Evolutionary conservation across 2,888 invertebrate species (phyloP).

Genomic region (Cataglyphis rosenhaueri): DNA sequence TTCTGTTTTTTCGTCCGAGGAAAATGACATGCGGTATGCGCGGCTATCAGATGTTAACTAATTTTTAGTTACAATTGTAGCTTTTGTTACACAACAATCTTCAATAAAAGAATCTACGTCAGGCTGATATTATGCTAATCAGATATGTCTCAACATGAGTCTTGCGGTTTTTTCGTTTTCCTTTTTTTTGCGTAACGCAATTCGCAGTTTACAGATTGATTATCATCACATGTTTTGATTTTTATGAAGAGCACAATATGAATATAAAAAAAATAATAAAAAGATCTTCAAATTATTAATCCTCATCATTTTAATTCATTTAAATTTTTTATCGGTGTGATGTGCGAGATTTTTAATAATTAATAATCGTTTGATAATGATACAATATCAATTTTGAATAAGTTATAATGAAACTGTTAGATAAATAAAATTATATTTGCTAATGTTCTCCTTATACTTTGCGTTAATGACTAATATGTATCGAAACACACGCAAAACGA

Average conservation of each 20-base stretch:
- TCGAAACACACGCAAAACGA: not conserved
- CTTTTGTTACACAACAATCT: slow-evolving; percentile 77
- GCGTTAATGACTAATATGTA: not conserved
- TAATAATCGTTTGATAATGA: not conserved
- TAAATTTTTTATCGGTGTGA: not conserved
- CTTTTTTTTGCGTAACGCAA: not conserved
- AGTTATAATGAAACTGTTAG: not conserved
- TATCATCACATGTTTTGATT: slow-evolving; percentile 12
- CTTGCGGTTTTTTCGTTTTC: not conserved
- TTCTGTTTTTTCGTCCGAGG: not conserved
- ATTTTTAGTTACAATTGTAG: slow-evolving; percentile 69
- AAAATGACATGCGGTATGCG: slow-evolving; percentile 26
- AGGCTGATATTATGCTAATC: slow-evolving; percentile 62
- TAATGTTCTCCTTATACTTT: not conserved
- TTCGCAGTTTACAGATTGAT: not conserved
- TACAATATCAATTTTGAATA: not conserved
- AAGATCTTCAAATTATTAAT: not conserved
- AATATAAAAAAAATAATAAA: not conserved
- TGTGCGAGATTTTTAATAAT: not conserved
- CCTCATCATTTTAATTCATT: not conserved
- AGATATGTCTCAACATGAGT: not conserved
- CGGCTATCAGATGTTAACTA: slow-evolving; percentile 70
- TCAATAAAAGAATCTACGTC: slow-evolving; percentile 83
- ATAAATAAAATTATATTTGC: not conserved
- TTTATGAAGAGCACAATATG: not conserved